Evolutionary conservation across 2,888 invertebrate genomes (phyloP).

Genomic region (Pachymerium ferrugineum): DNA sequence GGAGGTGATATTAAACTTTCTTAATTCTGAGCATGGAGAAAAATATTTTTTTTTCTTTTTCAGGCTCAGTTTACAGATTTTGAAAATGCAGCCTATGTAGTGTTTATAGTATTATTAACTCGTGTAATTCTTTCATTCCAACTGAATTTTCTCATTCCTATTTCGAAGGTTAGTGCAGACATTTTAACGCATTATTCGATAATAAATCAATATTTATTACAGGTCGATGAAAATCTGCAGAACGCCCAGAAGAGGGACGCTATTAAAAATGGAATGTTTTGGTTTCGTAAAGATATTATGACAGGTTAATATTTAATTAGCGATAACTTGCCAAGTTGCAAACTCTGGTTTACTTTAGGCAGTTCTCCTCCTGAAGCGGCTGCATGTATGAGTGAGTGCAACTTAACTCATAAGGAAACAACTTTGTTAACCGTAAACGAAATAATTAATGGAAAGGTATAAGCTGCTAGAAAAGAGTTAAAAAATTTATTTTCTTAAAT

Average conservation of each 20-base stretch:
- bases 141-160: conserved; percentile 92
- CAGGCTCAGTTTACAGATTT: conserved; percentile 93
- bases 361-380: conserved; percentile 48
- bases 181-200: background rate
- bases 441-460: conserved; percentile 85
- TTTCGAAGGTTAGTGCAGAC: conserved; percentile 69
- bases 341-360: conserved; percentile 38
- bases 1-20: conserved; percentile 52
- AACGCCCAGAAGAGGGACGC: conserved; percentile 89
- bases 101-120: conserved; percentile 94
- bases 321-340: background rate
- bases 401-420: conserved; percentile 53
- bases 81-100: conserved; percentile 97
- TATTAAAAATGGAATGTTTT: conserved; percentile 74
- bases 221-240: conserved; percentile 95
- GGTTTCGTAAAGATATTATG: conserved; percentile 79
- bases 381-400: conserved; percentile 42
- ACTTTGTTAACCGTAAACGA: conserved; percentile 86
- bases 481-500: background rate
- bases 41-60: conserved; percentile 11
- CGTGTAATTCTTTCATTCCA: conserved; percentile 94
- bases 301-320: conserved; percentile 44
- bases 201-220: conserved; percentile 35
- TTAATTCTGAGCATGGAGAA: background rate
- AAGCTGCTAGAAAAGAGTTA: background rate